Base-by-base conservation (phyloP, 2,113 vertebrate genomes). In the Tetraodon nigroviridis region DNA sequence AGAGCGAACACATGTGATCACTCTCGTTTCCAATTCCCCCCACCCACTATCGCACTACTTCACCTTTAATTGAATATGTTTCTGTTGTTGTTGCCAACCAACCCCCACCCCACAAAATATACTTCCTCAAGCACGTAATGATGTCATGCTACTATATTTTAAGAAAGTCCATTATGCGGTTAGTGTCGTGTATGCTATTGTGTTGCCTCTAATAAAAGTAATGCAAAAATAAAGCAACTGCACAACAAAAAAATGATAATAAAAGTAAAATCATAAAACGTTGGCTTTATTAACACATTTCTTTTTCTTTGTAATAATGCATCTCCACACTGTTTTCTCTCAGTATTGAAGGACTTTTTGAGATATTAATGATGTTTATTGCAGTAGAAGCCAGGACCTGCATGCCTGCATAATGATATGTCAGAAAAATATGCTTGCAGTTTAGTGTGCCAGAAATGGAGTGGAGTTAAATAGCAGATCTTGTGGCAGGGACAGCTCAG, bases 61-160 rank as follows among this genome's bases (percentile, higher is more conserved):
- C 84, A 87, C 85, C 81, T 90, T 89, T 89, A 89, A 89, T 90
- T 87, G 84, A 89, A 89, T 88, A 84, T 58, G 59, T 86, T 88
- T 89, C 87, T 89, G 85, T 88, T 91, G 87, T 89, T 88, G 86
- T 88, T 87, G 79, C 86, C 86, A 84, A 87, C 78, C 80, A 80
- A 80, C 69, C 80, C 63, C 41, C 64, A 61, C 24, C 55, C 60
- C 37, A 55, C 21, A 11, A 49, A 72, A 79, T 88, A 84, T 88
- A 89, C 87, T 90, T 90, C 87, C 88, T 90, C 83, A 78, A 91
- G 89, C 89, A 90, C 87, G 84, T 91, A 90, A 90, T 88, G 81
- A 82, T 83, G 71, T 80, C 68, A 56, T 57, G 56, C 55, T 57
- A 63, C 73, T 80, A 73, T 84, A 85, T 84, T 86, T 72, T 56